Percentiles rank a stretch among this genome's conserved stretches.
Evolutionary conservation across 2,113 vertebrate genomes (phyloP).

Genomic region (Gadus chalcogrammus): DNA sequence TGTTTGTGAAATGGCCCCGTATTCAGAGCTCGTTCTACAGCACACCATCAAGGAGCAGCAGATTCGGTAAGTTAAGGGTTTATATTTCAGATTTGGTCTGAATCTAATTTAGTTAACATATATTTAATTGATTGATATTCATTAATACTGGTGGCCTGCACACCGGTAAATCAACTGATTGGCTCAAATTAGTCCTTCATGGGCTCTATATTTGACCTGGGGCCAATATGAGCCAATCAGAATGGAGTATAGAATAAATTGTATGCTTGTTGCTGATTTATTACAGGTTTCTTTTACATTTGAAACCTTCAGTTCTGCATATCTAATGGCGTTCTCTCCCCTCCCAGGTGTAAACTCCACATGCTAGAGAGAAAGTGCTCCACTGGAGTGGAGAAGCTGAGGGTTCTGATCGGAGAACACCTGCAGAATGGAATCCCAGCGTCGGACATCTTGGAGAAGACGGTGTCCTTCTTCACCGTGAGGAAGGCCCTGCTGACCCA

Average conservation of each 20-base stretch:
- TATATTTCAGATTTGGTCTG: background rate
- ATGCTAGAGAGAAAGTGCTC: conserved; percentile 69
- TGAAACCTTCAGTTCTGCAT: background rate
- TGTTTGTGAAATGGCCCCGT: conserved; percentile 57
- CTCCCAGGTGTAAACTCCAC: conserved; percentile 68
- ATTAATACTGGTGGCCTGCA: background rate
- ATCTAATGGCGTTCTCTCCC: conserved; percentile 4
- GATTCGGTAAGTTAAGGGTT: conserved; percentile 53
- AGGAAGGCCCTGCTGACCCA: conserved; percentile 64
- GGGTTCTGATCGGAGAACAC: conserved; percentile 62
- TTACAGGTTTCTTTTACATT: too few species aligned
- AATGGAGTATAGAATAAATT: background rate
- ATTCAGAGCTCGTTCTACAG: conserved; percentile 62
- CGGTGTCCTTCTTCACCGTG: conserved; percentile 68
- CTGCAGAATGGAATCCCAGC: conserved; percentile 62
- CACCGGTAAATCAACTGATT: background rate
- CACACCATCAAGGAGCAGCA: conserved; percentile 68
- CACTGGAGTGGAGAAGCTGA: conserved; percentile 67
- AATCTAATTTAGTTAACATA: background rate
- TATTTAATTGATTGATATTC: background rate
- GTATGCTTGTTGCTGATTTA: background rate
- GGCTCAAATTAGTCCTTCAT: background rate
- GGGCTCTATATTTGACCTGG: background rate
- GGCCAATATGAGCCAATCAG: background rate
- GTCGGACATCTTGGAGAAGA: conserved; percentile 72